phyloP scores from a whole-genome alignment of 2,888 invertebrate species.

The Phoenoteleia sp. region DNA sequence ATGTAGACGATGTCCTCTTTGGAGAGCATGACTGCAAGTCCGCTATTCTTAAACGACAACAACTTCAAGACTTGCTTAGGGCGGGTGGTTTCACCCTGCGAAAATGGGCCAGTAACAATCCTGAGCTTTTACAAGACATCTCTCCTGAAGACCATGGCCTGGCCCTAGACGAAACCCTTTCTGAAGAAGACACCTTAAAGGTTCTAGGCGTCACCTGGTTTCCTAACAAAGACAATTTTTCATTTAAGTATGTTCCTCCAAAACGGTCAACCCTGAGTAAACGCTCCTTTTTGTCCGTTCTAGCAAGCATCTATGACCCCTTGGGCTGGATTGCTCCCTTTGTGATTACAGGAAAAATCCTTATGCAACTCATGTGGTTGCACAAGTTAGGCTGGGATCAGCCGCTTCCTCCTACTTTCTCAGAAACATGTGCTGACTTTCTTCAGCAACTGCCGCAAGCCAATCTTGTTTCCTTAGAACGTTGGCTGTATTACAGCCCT shows the following conservation, averaged over 20 bases:
- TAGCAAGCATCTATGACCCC: constrained; percentile 10
- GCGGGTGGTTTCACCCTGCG: too few species aligned
- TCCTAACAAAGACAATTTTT: neutral
- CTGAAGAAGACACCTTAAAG: neutral
- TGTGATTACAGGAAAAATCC: neutral
- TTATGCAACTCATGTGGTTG: neutral
- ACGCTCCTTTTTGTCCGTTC: neutral
- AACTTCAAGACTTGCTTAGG: too few species aligned
- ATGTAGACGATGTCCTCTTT: neutral
- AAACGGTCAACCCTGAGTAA: neutral
- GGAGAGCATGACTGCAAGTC: neutral
- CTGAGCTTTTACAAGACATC: too few species aligned
- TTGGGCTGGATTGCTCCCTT: neutral
- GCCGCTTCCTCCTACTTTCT: neutral
- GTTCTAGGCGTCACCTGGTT: neutral
- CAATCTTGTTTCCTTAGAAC: too few species aligned
- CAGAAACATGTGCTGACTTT: neutral
- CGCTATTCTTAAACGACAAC: neutral
- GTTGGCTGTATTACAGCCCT: neutral
- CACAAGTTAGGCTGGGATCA: constrained; percentile 28
- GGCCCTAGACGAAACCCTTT: too few species aligned
- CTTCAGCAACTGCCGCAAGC: neutral
- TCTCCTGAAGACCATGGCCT: too few species aligned
- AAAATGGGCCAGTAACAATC: neutral
- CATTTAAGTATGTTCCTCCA: neutral